Evolutionary conservation across 1,140 invertebrate genomes (phyloP).

Genomic region (Drosophila bocki): DNA sequence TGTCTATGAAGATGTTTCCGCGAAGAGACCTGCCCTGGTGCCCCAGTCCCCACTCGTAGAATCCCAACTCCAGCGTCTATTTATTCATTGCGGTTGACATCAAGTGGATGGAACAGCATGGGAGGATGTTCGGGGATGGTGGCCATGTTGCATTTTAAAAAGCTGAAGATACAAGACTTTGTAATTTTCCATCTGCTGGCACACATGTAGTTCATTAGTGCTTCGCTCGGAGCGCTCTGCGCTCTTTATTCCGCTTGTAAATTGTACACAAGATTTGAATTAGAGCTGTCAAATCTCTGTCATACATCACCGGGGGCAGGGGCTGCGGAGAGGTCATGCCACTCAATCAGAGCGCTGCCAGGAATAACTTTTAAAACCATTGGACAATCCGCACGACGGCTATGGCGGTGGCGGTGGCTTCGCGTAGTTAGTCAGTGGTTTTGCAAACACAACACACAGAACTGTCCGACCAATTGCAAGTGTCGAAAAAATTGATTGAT

Average conservation of each 20-base stretch:
- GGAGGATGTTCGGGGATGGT: background rate
- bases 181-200: conserved; percentile 79
- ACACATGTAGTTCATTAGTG: conserved; percentile 82
- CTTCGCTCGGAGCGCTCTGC: conserved; percentile 8
- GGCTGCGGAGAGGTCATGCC: conserved; percentile 48
- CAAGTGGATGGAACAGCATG: conserved; percentile 39
- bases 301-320: conserved; percentile 59
- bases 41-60: conserved; percentile 47
- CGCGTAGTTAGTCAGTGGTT: conserved; percentile 54
- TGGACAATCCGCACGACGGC: conserved; percentile 28
- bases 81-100: conserved; percentile 65
- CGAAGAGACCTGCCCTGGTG: conserved; percentile 49
- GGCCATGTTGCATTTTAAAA: conserved; percentile 49
- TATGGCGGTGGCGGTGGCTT: conserved; percentile 13
- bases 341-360: conserved; percentile 66
- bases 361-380: conserved; percentile 63
- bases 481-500: conserved; percentile 74
- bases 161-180: conserved; percentile 64
- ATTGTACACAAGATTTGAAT: conserved; percentile 78
- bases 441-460: conserved; percentile 55
- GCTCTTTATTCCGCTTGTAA: conserved; percentile 56
- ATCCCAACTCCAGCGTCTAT: conserved; percentile 37
- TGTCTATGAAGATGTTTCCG: conserved; percentile 42
- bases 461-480: conserved; percentile 52
- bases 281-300: conserved; percentile 81